Conservation (phyloP, 1,140 invertebrate genomes). For the Palaemon carinicauda region DNA sequence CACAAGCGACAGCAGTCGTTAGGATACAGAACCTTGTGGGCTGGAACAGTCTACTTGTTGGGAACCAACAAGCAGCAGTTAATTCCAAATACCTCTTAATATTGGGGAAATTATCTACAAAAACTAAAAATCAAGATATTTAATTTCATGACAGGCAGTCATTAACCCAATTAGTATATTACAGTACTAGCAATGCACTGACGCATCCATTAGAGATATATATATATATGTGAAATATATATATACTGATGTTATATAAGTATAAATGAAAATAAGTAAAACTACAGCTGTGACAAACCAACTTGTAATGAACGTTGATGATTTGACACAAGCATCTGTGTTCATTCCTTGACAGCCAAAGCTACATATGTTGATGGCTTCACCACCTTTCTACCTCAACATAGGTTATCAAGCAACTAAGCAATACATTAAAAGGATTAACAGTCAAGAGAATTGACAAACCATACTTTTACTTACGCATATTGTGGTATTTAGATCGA, state of each 20-base stretch:
- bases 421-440: slow-evolving; percentile 44
- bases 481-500: slow-evolving; percentile 57
- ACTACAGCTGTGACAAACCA: slow-evolving; percentile 42
- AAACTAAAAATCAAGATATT: slow-evolving; percentile 6
- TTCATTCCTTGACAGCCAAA: slow-evolving; percentile 53
- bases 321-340: slow-evolving; percentile 33
- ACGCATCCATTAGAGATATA: too few relatives aligned
- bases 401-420: slow-evolving; percentile 53
- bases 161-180: not conserved
- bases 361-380: slow-evolving; percentile 38
- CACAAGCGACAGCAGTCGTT: slow-evolving; percentile 29
- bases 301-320: slow-evolving; percentile 1
- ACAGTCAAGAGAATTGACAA: slow-evolving; percentile 31
- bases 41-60: slow-evolving; percentile 21
- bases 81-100: slow-evolving; percentile 28
- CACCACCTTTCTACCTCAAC: slow-evolving; percentile 42
- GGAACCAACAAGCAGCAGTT: slow-evolving; percentile 22
- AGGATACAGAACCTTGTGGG: slow-evolving; percentile 55
- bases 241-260: not conserved
- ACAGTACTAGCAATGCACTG: too few relatives aligned
- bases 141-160: slow-evolving; percentile 40
- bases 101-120: slow-evolving; percentile 26
- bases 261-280: slow-evolving; percentile 7
- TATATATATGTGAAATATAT: too few relatives aligned
- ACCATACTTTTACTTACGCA: slow-evolving; percentile 53